Percentiles rank a stretch among this genome's conserved stretches.
Conservation (phyloP, 2,797 vertebrate genomes). For the Myotis findleyi region DNA sequence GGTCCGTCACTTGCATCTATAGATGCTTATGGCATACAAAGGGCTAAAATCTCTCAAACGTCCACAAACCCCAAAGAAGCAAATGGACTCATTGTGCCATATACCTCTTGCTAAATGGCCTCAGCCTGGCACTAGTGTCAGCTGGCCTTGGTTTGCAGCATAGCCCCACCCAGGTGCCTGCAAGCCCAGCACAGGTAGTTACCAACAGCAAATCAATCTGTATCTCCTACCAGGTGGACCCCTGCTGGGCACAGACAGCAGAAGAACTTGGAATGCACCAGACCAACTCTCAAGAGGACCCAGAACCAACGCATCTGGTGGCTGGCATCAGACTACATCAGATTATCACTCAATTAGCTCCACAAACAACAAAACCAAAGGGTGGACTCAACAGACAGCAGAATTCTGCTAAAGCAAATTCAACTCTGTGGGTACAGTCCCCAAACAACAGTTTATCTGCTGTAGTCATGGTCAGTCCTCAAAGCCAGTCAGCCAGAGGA, state of each 20-base stretch:
- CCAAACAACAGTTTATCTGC: neutral
- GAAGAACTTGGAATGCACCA: neutral
- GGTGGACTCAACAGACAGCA: neutral
- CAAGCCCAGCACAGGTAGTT: neutral
- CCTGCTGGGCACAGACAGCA: neutral
- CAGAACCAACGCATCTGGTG: neutral
- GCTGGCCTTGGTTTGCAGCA: neutral
- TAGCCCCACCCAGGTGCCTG: neutral
- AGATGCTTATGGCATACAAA: too few relatives aligned
- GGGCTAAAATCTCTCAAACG: neutral
- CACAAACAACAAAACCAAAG: neutral
- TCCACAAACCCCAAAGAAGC: neutral
- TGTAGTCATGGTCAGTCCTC: neutral
- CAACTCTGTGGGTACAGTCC: neutral
- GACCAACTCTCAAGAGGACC: neutral
- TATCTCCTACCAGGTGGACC: neutral
- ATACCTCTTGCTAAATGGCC: neutral
- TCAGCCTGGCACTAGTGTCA: neutral
- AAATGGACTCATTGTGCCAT: neutral
- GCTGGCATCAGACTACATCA: neutral
- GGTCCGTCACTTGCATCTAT: too few relatives aligned
- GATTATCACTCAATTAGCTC: neutral
- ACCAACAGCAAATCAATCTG: neutral
- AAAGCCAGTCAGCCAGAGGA: neutral
- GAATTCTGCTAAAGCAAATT: neutral